Percentiles rank a stretch among this genome's conserved stretches.
phyloP scores from a whole-genome alignment of 1,140 invertebrate genomes.

The Charaxes varanes region DNA sequence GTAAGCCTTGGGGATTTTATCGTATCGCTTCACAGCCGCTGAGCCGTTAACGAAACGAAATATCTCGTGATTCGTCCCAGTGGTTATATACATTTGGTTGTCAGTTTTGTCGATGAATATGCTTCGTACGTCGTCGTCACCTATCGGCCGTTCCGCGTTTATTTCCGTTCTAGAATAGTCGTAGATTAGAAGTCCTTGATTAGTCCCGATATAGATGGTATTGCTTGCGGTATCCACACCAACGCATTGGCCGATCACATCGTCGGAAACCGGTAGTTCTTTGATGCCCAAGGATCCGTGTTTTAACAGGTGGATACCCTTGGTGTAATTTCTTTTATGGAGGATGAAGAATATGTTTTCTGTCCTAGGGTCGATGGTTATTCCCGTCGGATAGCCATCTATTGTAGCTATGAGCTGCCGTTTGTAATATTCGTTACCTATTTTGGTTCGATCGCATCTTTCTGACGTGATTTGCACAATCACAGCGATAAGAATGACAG shows the following conservation, averaged over 20 bases:
- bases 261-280: slow-evolving; percentile 48
- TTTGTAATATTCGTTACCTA: slow-evolving; percentile 56
- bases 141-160: slow-evolving; percentile 50
- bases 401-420: slow-evolving; percentile 52
- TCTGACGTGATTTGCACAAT: slow-evolving; percentile 20
- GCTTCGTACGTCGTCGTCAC: slow-evolving; percentile 53
- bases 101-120: slow-evolving; percentile 61
- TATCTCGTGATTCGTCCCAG: slow-evolving; percentile 50
- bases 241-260: slow-evolving; percentile 52
- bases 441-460: slow-evolving; percentile 55
- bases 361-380: slow-evolving; percentile 48
- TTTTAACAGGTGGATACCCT: slow-evolving; percentile 52
- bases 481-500: slow-evolving; percentile 18
- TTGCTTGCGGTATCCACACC: slow-evolving; percentile 41
- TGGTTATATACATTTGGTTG: slow-evolving; percentile 61
- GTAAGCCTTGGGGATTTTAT: slow-evolving; percentile 58
- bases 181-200: slow-evolving; percentile 52
- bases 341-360: slow-evolving; percentile 61
- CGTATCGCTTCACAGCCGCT: slow-evolving; percentile 54
- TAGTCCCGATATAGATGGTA: slow-evolving; percentile 55
- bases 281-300: slow-evolving; percentile 59
- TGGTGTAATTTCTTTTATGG: slow-evolving; percentile 60
- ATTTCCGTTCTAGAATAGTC: slow-evolving; percentile 49
- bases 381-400: slow-evolving; percentile 55
- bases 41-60: slow-evolving; percentile 55